Base-by-base conservation (phyloP, 2,113 vertebrate genomes). In the Bambusicola thoracicus region DNA sequence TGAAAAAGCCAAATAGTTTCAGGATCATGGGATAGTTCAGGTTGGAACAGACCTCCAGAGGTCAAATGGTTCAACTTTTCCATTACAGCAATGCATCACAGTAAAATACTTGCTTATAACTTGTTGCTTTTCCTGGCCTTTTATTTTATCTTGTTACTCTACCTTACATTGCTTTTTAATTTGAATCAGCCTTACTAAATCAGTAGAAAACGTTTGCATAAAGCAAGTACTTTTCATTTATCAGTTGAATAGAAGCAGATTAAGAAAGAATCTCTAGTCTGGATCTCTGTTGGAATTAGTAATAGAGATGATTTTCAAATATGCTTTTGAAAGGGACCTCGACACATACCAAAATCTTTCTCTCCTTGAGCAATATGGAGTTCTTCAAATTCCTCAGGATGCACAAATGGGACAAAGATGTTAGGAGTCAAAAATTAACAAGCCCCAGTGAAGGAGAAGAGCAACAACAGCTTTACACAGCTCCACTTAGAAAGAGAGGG, bases 41-140 rank as follows among this genome's bases (percentile, higher is more conserved):
- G 16, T 85, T 87, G 72, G n/a, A 91, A 94, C 53, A 91, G 44
- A 40, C 15, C 16, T 85, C 36, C 18, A 69, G 63, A 80, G 63
- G 63, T 92, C 85, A 91, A 80, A 51, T 18, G 22, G 68, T 82
- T 94, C 67, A 90, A 58, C 21, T 79, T 94, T 81, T 77, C 38
- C 38, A 40, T 56, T 62, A 43, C 51, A 84, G 30, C 59, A 34
- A 84, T 63, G 25, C 11, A 74, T 67, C 49, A 63, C 24, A 81
- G 51, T 75, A 30, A 78, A 88, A 93, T 59, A 77, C 4, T 59
- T 86, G 65, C 76, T 95, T 78, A 78, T 62, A 34, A 67, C 11
- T 86, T 72, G 32, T 8, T 83, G n/a, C 10, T 93, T 74, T 90
- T 79, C 25, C 38, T 67, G 38, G 8, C 2, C 11, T 92, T 89